Evolutionary conservation across 2,113 vertebrate genomes (phyloP).

Genomic region (Ctenodactylus gundi): DNA sequence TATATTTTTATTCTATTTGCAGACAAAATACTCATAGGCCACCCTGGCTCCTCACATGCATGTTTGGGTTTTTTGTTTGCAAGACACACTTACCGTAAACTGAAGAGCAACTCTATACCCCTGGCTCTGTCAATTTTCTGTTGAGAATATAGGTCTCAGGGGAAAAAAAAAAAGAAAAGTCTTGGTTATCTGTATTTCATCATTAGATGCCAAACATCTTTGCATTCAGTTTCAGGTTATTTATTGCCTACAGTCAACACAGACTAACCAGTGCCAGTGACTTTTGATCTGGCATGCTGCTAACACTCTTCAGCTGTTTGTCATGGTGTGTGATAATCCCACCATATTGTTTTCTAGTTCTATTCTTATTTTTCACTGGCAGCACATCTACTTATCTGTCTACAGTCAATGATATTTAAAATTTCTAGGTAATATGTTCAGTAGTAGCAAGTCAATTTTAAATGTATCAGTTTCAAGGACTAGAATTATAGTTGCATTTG

Average conservation of each 20-base stretch:
- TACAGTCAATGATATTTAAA: conserved; percentile 2
- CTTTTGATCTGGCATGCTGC: not conserved
- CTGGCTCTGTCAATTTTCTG: not conserved
- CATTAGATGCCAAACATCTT: not conserved
- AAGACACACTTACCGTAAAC: not conserved
- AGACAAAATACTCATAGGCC: not conserved
- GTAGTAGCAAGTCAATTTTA: not conserved
- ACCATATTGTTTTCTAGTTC: not conserved
- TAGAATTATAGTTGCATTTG: not conserved
- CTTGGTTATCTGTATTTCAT: not conserved
- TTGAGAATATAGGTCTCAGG: not conserved
- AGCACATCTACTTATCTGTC: not conserved
- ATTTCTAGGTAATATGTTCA: conserved; percentile 1
- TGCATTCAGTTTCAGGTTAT: not conserved
- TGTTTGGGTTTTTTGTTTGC: too few relatives aligned
- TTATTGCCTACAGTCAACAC: not conserved
- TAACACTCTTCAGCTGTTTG: not conserved
- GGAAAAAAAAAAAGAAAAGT: not conserved
- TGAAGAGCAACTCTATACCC: not conserved
- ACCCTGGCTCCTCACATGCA: not conserved
- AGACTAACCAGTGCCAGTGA: not conserved
- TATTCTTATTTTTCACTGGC: not conserved
- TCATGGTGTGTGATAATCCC: not conserved
- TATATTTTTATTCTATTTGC: not conserved
- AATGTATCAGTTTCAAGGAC: not conserved